These are phyloP conservation scores for Narcine bancroftii DNA, from an alignment of 2,113 vertebrate genomes.

Conservation along the genomic window DNA sequence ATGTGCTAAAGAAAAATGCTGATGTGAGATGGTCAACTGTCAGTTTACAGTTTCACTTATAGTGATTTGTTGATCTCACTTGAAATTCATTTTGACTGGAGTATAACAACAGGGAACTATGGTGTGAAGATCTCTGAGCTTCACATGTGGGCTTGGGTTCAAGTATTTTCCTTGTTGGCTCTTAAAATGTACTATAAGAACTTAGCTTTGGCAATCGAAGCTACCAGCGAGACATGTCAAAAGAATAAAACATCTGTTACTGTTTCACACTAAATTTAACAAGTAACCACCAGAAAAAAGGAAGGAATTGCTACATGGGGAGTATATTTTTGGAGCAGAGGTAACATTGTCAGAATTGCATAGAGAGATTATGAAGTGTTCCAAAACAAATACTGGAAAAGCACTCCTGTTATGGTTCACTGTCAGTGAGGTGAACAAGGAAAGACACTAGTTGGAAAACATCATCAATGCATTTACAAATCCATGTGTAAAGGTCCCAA, in stretches of 20 bases:
- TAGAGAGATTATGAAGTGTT: background rate
- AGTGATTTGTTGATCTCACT: background rate
- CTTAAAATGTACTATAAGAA: background rate
- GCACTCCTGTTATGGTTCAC: background rate
- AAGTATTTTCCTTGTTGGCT: conserved; percentile 10
- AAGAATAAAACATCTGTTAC: conserved; percentile 22
- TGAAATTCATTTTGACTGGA: background rate
- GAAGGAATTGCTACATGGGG: background rate
- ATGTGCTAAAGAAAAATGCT: background rate
- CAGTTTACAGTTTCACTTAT: background rate
- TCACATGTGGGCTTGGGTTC: background rate
- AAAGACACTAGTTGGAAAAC: background rate
- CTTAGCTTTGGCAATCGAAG: background rate
- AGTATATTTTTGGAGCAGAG: background rate
- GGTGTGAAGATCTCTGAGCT: background rate
- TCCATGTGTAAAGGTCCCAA: too few relatives aligned
- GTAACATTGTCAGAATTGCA: background rate
- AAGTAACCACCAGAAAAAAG: conserved; percentile 3
- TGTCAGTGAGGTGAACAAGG: background rate
- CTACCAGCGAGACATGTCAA: background rate
- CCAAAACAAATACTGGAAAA: background rate
- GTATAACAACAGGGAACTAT: background rate
- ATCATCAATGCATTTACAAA: background rate
- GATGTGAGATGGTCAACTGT: background rate
- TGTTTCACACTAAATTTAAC: conserved; percentile 15